Conservation (phyloP, 2,888 invertebrate genomes). For the Lumbricus terrestris region DNA sequence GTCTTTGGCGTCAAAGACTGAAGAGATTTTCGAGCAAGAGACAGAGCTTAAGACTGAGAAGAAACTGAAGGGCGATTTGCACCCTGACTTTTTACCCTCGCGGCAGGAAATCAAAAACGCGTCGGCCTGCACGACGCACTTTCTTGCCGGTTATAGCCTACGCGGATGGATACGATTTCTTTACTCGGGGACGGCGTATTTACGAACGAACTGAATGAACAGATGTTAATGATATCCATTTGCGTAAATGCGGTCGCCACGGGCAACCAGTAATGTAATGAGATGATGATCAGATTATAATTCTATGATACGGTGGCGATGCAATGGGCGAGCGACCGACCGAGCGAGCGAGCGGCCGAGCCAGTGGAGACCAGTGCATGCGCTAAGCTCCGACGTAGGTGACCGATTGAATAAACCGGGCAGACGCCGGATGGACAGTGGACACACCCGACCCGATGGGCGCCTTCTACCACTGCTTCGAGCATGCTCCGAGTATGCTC, state of each 20-base stretch:
- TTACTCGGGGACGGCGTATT: background rate
- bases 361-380: background rate
- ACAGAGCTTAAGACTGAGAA: background rate
- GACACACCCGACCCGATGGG: background rate
- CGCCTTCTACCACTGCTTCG: background rate
- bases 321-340: background rate
- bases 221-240: conserved; percentile 14
- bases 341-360: background rate
- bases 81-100: background rate
- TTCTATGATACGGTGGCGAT: background rate
- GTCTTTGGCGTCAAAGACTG: background rate
- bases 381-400: background rate
- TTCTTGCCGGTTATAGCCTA: background rate
- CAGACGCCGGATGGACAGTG: background rate
- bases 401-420: background rate
- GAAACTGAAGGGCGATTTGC: background rate
- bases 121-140: background rate
- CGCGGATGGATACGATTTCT: background rate
- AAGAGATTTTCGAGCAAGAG: background rate
- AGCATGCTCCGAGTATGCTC: background rate
- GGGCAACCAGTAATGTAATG: conserved; percentile 6
- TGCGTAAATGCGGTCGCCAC: conserved; percentile 18
- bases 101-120: background rate
- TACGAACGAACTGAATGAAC: conserved; percentile 10
- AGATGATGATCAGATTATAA: conserved; percentile 10